These are phyloP conservation scores for Marronus borbonicus DNA, from an alignment of 2,888 invertebrate genomes.

Conservation along the genomic window DNA sequence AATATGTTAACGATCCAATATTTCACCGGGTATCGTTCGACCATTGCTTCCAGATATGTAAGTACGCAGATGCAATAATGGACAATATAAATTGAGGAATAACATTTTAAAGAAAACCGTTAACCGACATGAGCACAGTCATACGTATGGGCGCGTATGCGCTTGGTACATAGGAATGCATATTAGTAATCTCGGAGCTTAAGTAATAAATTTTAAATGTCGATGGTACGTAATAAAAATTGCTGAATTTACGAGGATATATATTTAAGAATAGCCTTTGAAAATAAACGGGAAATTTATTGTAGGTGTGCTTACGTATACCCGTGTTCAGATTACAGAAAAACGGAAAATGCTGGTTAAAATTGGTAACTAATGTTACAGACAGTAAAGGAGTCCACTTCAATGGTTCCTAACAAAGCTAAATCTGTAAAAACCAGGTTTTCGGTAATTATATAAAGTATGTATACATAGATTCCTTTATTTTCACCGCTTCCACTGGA, in stretches of 20 bases:
- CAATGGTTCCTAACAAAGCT: no score
- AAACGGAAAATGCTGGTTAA: no score
- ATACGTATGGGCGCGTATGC: not conserved
- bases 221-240: constrained; percentile 1
- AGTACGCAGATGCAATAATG: constrained; percentile 3
- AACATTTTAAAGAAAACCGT: constrained; percentile 22
- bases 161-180: not conserved
- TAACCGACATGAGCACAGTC: not conserved
- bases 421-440: no score
- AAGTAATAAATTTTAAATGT: constrained; percentile 8
- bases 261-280: not conserved
- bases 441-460: no score
- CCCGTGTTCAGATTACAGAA: not conserved
- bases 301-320: not conserved
- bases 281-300: not conserved
- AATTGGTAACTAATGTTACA: no score
- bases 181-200: constrained; percentile 5
- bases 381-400: no score
- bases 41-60: not conserved
- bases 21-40: constrained; percentile 16
- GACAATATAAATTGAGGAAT: constrained; percentile 13
- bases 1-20: constrained; percentile 18
- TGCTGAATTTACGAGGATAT: not conserved
- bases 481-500: no score
- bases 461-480: no score